These are phyloP conservation scores for Drosophila pallidifrons DNA, from an alignment of 1,140 invertebrate species.

Conservation along the genomic window DNA sequence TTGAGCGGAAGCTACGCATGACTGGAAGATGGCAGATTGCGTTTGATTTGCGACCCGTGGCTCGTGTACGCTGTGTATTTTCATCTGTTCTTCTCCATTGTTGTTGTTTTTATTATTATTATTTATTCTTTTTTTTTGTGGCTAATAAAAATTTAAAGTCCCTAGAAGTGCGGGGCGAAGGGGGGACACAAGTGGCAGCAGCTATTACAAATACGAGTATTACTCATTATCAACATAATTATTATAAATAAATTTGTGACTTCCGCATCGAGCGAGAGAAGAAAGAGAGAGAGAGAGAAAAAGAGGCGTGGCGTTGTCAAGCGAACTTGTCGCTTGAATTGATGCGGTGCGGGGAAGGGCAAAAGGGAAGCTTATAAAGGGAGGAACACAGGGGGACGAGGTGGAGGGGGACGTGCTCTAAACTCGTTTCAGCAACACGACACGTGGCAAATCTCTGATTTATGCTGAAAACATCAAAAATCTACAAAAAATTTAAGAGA, in stretches of 20 bases:
- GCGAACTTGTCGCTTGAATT: constrained; percentile 12
- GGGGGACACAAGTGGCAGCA: not conserved
- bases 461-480: not conserved
- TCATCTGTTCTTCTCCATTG: not conserved
- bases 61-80: not conserved
- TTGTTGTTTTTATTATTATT: not conserved
- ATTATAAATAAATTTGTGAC: constrained; percentile 37
- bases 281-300: not conserved
- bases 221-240: constrained; percentile 50
- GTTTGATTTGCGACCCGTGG: constrained; percentile 9
- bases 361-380: too few species aligned
- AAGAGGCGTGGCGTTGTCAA: constrained; percentile 14
- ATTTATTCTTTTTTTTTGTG: not conserved
- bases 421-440: constrained; percentile 8
- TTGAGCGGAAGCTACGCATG: constrained; percentile 15
- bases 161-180: not conserved
- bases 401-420: not conserved
- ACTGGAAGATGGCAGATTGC: constrained; percentile 15
- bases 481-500: not conserved
- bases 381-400: not conserved
- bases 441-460: constrained; percentile 25
- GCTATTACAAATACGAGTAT: constrained; percentile 27
- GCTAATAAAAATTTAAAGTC: constrained; percentile 14
- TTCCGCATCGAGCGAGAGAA: constrained; percentile 26
- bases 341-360: not conserved